Evolutionary conservation across 2,888 invertebrate genomes (phyloP).

Genomic region (Himalopsyche japonica): DNA sequence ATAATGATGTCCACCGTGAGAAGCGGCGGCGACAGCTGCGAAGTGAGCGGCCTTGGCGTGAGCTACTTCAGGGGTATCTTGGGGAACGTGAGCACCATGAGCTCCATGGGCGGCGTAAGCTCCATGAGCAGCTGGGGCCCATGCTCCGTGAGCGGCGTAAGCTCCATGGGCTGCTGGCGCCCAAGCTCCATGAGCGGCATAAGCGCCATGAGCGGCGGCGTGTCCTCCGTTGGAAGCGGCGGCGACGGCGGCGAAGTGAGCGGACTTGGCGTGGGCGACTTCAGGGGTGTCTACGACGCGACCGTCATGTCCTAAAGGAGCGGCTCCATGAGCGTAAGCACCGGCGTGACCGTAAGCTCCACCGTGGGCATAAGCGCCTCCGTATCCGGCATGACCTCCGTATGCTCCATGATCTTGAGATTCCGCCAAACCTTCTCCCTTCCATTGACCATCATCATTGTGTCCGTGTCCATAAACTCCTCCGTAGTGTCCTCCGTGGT

Average conservation of each 20-base stretch:
- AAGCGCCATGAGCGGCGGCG: conserved; percentile 2
- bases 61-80: conserved; percentile 6
- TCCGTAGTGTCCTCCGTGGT: neutral
- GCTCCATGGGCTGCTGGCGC: conserved; percentile 12
- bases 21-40: conserved; percentile 15
- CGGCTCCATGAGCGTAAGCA: conserved; percentile 20
- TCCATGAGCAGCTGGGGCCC: conserved; percentile 46
- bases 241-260: conserved; percentile 10
- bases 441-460: conserved; percentile 18
- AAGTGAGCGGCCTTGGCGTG: conserved; percentile 48
- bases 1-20: conserved; percentile 9
- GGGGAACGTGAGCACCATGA: conserved; percentile 47
- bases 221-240: conserved; percentile 12
- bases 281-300: conserved; percentile 32
- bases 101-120: no score
- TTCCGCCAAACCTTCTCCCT: conserved; percentile 25
- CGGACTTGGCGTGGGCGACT: conserved; percentile 29
- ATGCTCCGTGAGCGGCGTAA: conserved; percentile 5
- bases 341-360: neutral
- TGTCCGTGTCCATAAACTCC: neutral
- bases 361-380: neutral
- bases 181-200: conserved; percentile 5
- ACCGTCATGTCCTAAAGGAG: conserved; percentile 24
- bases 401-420: conserved; percentile 8
- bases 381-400: conserved; percentile 8